phyloP scores from a whole-genome alignment of 2,888 invertebrate genomes.

The Laothoe populi region DNA sequence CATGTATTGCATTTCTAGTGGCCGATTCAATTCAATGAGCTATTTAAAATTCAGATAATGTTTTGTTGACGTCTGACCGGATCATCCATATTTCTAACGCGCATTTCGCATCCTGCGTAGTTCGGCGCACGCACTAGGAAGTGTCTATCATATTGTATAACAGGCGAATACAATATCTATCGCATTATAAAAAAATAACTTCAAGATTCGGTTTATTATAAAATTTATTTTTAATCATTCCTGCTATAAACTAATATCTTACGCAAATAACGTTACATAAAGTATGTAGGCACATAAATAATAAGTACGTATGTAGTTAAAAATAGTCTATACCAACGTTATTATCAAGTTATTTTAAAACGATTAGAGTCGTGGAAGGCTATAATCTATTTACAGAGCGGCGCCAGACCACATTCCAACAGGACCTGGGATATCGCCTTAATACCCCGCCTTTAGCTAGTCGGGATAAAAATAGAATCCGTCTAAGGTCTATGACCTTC shows the following conservation, averaged over 20 bases:
- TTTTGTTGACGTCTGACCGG: constrained; percentile 64
- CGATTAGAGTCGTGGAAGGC: constrained; percentile 53
- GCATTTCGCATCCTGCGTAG: constrained; percentile 69
- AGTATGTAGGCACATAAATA: constrained; percentile 24
- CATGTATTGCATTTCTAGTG: constrained; percentile 68
- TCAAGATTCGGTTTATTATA: background rate
- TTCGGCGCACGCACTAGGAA: constrained; percentile 64
- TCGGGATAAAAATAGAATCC: constrained; percentile 66
- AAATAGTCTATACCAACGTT: constrained; percentile 37
- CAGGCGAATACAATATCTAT: constrained; percentile 31
- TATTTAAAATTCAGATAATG: constrained; percentile 77
- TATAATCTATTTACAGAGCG: constrained; percentile 71
- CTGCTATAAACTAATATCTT: no score
- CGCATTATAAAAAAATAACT: constrained; percentile 2
- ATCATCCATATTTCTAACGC: constrained; percentile 75
- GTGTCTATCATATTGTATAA: constrained; percentile 55
- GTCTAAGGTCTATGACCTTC: constrained; percentile 57
- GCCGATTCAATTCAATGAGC: constrained; percentile 74
- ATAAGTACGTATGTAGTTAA: constrained; percentile 29
- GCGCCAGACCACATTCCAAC: constrained; percentile 80
- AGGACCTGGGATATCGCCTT: constrained; percentile 73
- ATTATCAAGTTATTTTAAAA: constrained; percentile 54
- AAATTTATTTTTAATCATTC: background rate
- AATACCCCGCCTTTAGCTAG: constrained; percentile 67
- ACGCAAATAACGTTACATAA: background rate